Evolutionary conservation across 2,797 vertebrate species (phyloP).

Genomic region (Pseudomugil gertrudae): DNA sequence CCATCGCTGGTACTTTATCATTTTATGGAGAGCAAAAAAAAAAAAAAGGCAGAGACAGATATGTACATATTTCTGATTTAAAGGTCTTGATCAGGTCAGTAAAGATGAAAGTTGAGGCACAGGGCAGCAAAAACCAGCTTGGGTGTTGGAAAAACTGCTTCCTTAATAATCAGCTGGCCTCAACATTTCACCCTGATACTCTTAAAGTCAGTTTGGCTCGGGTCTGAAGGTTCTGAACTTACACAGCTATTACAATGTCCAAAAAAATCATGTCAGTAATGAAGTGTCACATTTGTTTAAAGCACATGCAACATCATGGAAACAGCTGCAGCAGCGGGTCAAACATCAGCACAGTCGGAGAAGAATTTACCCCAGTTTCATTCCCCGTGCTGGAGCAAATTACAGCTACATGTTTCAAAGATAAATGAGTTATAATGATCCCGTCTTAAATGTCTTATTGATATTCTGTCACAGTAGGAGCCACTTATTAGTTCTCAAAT

Average conservation of each 20-base stretch:
- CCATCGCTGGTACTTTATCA: slow-evolving; percentile 36
- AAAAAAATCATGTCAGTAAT: slow-evolving; percentile 55
- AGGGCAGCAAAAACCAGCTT: slow-evolving; percentile 34
- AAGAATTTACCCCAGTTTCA: slow-evolving; percentile 47
- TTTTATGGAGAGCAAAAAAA: slow-evolving; percentile 42
- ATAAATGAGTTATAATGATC: slow-evolving; percentile 7
- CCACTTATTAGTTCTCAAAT: slow-evolving; percentile 5
- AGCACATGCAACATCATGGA: slow-evolving; percentile 23
- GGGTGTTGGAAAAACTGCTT: slow-evolving; percentile 42
- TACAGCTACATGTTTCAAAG: slow-evolving; percentile 20
- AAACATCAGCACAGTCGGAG: slow-evolving; percentile 30
- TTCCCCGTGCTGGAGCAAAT: slow-evolving; percentile 30
- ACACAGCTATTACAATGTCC: slow-evolving; percentile 29
- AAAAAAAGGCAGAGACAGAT: slow-evolving; percentile 31
- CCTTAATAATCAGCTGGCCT: slow-evolving; percentile 55
- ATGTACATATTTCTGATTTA: slow-evolving; percentile 33
- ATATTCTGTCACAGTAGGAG: neutral
- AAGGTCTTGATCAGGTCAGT: slow-evolving; percentile 40
- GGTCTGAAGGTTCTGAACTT: slow-evolving; percentile 26
- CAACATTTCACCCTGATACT: slow-evolving; percentile 33
- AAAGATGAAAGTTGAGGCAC: slow-evolving; percentile 51
- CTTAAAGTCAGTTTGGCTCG: slow-evolving; percentile 40
- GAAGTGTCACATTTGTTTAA: slow-evolving; percentile 44
- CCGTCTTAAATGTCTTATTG: slow-evolving; percentile 4
- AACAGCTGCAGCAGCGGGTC: slow-evolving; percentile 61